These are phyloP conservation scores for Pampus argenteus DNA, from an alignment of 2,797 vertebrate species.

Conservation along the genomic window DNA sequence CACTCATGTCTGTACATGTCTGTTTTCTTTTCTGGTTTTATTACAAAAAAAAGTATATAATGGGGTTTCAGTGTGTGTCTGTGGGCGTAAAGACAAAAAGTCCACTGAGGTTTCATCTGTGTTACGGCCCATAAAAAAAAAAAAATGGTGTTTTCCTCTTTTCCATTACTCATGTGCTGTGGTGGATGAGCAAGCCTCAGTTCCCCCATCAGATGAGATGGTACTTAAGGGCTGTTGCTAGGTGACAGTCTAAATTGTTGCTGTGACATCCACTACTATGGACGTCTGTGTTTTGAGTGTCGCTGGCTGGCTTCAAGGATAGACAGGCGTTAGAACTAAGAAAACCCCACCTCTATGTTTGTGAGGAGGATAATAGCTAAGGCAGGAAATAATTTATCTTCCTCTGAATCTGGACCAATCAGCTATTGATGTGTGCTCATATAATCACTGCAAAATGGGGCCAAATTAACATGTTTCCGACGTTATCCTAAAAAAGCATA, in stretches of 20 bases:
- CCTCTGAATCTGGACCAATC: not conserved
- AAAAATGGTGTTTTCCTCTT: conserved; percentile 17
- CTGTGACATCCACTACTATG: conserved; percentile 56
- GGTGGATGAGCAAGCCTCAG: conserved; percentile 9
- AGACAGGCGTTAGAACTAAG: conserved; percentile 1
- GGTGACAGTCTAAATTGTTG: conserved; percentile 65
- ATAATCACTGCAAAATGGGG: not conserved
- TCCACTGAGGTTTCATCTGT: not conserved
- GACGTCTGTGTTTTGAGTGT: conserved; percentile 45
- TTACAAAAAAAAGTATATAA: not conserved
- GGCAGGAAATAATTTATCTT: conserved; percentile 30
- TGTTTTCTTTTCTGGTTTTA: not conserved
- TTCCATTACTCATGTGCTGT: conserved; percentile 16
- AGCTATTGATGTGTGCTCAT: not conserved
- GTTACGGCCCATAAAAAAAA: not conserved
- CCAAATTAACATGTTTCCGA: not conserved
- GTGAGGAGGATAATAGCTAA: conserved; percentile 3
- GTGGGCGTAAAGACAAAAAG: not conserved
- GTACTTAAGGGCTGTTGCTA: conserved; percentile 67
- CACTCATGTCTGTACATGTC: no score
- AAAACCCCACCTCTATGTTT: not conserved
- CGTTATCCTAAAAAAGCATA: not conserved
- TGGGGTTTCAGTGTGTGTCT: not conserved
- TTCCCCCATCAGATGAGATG: conserved; percentile 35
- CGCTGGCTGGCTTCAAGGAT: conserved; percentile 30